Evolutionary conservation across 2,797 vertebrate genomes (phyloP).

Genomic region (Poeciliopsis turneri): DNA sequence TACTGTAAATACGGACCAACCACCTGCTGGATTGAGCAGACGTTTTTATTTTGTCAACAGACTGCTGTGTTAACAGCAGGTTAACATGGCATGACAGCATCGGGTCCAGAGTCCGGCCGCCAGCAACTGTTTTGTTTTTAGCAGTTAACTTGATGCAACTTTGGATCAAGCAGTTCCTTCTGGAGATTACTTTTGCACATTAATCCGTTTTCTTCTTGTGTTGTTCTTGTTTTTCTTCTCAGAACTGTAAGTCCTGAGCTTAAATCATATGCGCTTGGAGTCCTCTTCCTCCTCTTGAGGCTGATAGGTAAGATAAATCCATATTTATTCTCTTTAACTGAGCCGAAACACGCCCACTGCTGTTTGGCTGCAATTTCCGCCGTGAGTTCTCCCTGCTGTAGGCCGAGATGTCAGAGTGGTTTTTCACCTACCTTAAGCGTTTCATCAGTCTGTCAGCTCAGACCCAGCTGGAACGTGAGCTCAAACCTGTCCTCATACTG

Average conservation of each 20-base stretch:
- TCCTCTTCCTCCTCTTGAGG: constrained; percentile 95
- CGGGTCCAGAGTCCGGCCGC: neutral
- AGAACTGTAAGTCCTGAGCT: constrained; percentile 98
- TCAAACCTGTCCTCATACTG: constrained; percentile 39
- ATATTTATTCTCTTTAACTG: neutral
- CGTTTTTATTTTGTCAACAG: neutral
- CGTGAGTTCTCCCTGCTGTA: neutral
- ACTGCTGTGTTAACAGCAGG: neutral
- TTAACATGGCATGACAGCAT: neutral
- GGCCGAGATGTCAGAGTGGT: constrained; percentile 37
- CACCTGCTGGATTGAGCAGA: too few relatives aligned
- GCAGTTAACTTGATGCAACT: neutral
- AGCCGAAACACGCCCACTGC: neutral
- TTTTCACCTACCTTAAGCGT: constrained; percentile 36
- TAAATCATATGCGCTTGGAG: constrained; percentile 96
- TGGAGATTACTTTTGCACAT: neutral
- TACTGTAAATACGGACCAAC: too few relatives aligned
- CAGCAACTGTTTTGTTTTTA: neutral
- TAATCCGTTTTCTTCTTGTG: neutral
- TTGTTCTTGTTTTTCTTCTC: constrained; percentile 21
- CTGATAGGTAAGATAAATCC: constrained; percentile 87
- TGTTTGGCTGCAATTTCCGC: neutral
- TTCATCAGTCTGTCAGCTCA: constrained; percentile 25
- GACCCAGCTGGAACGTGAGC: constrained; percentile 30
- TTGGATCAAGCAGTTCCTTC: neutral